Base-by-base conservation (phyloP, 2,888 invertebrate genomes). In the Epirrhoe tristata region DNA sequence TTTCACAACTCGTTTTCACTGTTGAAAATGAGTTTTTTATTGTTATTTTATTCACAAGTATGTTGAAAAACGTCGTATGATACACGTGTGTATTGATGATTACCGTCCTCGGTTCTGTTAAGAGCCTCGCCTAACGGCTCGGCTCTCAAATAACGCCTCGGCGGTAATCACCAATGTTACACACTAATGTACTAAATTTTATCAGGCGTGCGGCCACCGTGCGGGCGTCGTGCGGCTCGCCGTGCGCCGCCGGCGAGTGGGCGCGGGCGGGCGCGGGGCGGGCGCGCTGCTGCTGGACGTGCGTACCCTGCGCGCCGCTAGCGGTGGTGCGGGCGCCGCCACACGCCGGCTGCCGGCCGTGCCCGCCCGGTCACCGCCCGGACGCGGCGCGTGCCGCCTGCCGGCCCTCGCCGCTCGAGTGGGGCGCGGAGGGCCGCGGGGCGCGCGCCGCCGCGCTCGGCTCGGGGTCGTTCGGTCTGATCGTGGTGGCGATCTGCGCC, bases 211-310 rank as follows among this genome's bases (percentile, higher is more conserved):
- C 88, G 92, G 70, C 68, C 69, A 77, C 83, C 70, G 86, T 93
- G 71, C 88, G 94, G 75, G 62, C 53, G 31, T 31, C 59, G 39
- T 59, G 53, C 52, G 58, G 58, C 50, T 93, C 94, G 74, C 67
- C 77, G 74, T 79, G 80, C 73, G 76, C 63, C 52, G 69, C 72
- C 63, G 82, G 80, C 71, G 94, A 95, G 81, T 94, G 94, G 94
- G 94, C 68, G 94, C 95, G 58, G 91, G 94, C 77, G 57, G 78
- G 58, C 10, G 39, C 60, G 57, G 79, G 77, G 12, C 94, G 95
- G 74, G 94, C 95, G 70, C 89, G 94, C 53, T 97, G 97, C 83
- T 97, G 97, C 87, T 97, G 97, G 97, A 95, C 95, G 53, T 97
- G 97, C 85, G 95, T 95, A 34, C 87, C 93, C 5, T 97, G 97